phyloP scores from a whole-genome alignment of 2,113 vertebrate genomes.

The Sporophila hypoxantha region DNA sequence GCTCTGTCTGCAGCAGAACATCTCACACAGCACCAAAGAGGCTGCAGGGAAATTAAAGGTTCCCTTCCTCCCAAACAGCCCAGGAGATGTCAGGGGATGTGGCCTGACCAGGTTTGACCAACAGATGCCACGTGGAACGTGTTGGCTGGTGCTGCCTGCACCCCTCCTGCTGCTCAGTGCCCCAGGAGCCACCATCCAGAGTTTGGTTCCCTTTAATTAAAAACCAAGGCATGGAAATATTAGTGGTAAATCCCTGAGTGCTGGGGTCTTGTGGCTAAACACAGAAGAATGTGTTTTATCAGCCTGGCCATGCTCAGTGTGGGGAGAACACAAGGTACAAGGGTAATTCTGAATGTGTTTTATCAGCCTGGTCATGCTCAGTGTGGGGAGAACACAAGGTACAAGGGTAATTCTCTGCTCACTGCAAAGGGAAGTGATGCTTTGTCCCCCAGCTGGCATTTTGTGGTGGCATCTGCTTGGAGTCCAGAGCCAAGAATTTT shows the following conservation, averaged over 20 bases:
- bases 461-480: not conserved
- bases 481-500: not conserved
- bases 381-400: not conserved
- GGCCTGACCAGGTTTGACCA: accelerated
- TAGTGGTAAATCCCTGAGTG: not conserved
- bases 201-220: not conserved
- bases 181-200: not conserved
- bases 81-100: not conserved
- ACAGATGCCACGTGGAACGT: accelerated
- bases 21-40: not conserved
- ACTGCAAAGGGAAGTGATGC: not conserved
- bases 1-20: not conserved
- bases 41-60: accelerated
- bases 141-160: not conserved
- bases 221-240: not conserved
- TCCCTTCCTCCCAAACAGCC: accelerated
- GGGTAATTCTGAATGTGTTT: not conserved
- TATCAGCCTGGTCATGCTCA: no score
- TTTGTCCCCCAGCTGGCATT: not conserved
- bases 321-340: not conserved
- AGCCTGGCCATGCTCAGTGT: not conserved
- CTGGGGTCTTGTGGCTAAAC: not conserved
- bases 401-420: not conserved
- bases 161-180: not conserved
- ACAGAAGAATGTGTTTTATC: not conserved